Percentiles rank a stretch among this genome's conserved stretches.
Evolutionary conservation across 1,140 invertebrate genomes (phyloP).

Genomic region (Leptinotarsa lineolata): DNA sequence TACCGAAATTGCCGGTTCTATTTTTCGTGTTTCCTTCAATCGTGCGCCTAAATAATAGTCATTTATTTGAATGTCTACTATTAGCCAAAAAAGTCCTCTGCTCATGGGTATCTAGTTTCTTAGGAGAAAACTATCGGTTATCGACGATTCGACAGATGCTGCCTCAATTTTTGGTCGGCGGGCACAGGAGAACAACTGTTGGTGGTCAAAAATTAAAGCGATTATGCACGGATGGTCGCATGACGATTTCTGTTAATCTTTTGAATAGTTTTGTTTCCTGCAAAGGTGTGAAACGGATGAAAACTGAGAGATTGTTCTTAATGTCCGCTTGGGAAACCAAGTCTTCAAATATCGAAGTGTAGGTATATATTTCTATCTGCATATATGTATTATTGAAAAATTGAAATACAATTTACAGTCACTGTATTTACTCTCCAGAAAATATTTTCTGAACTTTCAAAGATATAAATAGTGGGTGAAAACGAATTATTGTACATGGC

Average conservation of each 20-base stretch:
- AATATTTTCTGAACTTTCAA: too few relatives aligned
- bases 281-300: too few relatives aligned
- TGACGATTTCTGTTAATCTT: background rate
- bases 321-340: too few relatives aligned
- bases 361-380: too few relatives aligned
- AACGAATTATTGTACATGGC: too few relatives aligned
- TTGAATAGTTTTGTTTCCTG: background rate
- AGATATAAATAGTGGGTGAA: too few relatives aligned
- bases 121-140: constrained; percentile 30
- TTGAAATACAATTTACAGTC: too few relatives aligned
- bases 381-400: too few relatives aligned
- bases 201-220: constrained; percentile 14
- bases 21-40: constrained; percentile 33
- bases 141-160: constrained; percentile 36
- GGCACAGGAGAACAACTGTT: constrained; percentile 22
- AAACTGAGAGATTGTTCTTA: too few relatives aligned
- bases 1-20: constrained; percentile 35
- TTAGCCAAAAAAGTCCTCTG: constrained; percentile 20
- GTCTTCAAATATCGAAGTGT: too few relatives aligned
- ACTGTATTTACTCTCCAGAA: too few relatives aligned
- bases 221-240: constrained; percentile 16
- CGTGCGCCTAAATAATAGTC: constrained; percentile 28
- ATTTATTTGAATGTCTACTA: constrained; percentile 26
- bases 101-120: constrained; percentile 24
- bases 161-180: constrained; percentile 18